Conservation (phyloP, 2,797 vertebrate genomes). For the Micrastur ruficollis region DNA sequence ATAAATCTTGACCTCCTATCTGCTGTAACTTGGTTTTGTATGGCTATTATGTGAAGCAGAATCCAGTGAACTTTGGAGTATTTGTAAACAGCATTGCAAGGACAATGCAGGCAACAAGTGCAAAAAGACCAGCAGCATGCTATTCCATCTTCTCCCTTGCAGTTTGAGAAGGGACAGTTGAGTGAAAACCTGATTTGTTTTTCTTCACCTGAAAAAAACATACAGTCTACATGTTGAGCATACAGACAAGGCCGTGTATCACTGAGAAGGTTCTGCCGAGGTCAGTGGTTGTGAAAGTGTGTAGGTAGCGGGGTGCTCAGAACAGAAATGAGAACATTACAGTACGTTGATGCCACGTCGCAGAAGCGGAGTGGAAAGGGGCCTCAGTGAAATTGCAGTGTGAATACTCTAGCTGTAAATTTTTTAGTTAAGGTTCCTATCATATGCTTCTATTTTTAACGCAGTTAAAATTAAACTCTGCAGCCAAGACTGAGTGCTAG, state of each 20-base stretch:
- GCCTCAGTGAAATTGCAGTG: neutral
- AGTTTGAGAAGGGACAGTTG: neutral
- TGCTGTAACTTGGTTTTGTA: neutral
- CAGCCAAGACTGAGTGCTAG: neutral
- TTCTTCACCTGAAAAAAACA: neutral
- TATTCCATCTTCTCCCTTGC: fast-evolving
- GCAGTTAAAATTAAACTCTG: conserved; percentile 53
- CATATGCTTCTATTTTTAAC: conserved; percentile 43
- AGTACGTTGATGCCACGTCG: fast-evolving
- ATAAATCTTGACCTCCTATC: neutral
- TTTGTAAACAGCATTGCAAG: neutral
- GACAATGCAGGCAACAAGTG: neutral
- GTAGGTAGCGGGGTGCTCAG: neutral
- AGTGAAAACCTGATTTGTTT: neutral
- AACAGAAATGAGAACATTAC: neutral
- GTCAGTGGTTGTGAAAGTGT: neutral
- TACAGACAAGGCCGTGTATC: neutral
- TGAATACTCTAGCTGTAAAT: neutral
- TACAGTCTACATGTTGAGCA: neutral
- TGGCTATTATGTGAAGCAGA: neutral
- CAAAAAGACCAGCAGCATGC: neutral
- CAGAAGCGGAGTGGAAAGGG: neutral
- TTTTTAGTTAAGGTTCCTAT: conserved; percentile 48
- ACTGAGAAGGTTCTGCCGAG: neutral
- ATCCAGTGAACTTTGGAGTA: neutral